These are phyloP conservation scores for Drosophila meridiana DNA, from an alignment of 2,888 invertebrate genomes.

Conservation along the genomic window DNA sequence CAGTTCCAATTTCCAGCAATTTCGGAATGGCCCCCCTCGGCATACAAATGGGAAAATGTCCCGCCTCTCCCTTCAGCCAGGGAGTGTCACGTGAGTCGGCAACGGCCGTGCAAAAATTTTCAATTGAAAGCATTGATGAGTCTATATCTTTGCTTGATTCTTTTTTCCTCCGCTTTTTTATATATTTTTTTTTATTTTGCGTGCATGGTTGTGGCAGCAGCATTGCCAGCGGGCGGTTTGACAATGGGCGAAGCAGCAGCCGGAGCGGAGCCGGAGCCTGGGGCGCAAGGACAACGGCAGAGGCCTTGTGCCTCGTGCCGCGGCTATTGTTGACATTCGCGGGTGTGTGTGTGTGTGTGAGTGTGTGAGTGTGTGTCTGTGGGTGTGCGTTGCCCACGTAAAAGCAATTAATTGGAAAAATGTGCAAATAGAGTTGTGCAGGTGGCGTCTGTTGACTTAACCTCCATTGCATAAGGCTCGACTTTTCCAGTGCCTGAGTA, in stretches of 20 bases:
- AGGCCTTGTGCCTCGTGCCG: constrained; percentile 44
- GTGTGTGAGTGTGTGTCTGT: constrained; percentile 13
- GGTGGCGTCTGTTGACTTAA: constrained; percentile 71
- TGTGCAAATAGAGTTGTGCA: constrained; percentile 73
- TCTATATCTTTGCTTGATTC: constrained; percentile 59
- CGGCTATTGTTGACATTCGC: constrained; percentile 71
- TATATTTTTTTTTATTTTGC: constrained; percentile 18
- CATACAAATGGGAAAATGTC: constrained; percentile 53
- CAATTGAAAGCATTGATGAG: constrained; percentile 78
- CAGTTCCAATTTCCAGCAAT: constrained; percentile 70
- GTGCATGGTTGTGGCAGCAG: constrained; percentile 64
- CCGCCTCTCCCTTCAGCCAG: background rate
- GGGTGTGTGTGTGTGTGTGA: constrained; percentile 16
- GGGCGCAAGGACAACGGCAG: constrained; percentile 14
- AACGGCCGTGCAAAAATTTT: constrained; percentile 74
- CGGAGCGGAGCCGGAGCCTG: constrained; percentile 1
- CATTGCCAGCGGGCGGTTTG: constrained; percentile 55
- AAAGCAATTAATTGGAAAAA: constrained; percentile 80
- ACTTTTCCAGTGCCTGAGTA: constrained; percentile 24
- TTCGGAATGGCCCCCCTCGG: constrained; percentile 34
- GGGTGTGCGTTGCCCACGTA: constrained; percentile 56
- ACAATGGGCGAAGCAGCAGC: constrained; percentile 33
- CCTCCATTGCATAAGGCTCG: constrained; percentile 51
- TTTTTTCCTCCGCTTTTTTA: background rate
- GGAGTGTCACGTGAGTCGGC: constrained; percentile 51